Conservation (phyloP, 2,797 vertebrate genomes). For the Carduelis carduelis region DNA sequence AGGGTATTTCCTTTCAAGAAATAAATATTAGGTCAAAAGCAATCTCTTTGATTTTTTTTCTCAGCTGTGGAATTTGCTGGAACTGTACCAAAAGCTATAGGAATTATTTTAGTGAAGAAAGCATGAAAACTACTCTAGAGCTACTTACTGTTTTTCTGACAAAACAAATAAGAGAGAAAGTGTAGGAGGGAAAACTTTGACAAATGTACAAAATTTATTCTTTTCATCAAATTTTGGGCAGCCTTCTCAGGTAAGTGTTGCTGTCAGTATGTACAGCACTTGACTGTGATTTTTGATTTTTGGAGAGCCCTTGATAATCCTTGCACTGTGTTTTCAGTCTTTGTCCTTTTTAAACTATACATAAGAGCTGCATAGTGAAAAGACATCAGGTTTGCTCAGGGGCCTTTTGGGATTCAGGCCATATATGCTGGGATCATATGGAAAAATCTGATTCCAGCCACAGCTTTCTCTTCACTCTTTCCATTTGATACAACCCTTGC, state of each 20-base stretch:
- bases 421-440: background rate
- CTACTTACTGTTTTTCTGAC: background rate
- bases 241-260: background rate
- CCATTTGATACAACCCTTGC: background rate
- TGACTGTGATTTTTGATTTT: background rate
- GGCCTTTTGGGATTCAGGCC: background rate
- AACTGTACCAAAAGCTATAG: background rate
- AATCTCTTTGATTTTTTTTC: background rate
- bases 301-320: background rate
- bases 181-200: background rate
- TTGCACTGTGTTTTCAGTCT: background rate
- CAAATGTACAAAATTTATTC: background rate
- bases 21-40: background rate
- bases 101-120: background rate
- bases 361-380: background rate
- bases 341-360: background rate
- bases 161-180: background rate
- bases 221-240: background rate
- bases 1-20: background rate
- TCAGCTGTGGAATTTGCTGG: background rate
- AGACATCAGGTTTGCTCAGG: background rate
- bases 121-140: background rate
- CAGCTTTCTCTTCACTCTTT: background rate
- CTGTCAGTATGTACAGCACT: background rate
- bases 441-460: background rate